These are phyloP conservation scores for Eucera pruinosa DNA, from an alignment of 2,888 invertebrate genomes.

Conservation along the genomic window DNA sequence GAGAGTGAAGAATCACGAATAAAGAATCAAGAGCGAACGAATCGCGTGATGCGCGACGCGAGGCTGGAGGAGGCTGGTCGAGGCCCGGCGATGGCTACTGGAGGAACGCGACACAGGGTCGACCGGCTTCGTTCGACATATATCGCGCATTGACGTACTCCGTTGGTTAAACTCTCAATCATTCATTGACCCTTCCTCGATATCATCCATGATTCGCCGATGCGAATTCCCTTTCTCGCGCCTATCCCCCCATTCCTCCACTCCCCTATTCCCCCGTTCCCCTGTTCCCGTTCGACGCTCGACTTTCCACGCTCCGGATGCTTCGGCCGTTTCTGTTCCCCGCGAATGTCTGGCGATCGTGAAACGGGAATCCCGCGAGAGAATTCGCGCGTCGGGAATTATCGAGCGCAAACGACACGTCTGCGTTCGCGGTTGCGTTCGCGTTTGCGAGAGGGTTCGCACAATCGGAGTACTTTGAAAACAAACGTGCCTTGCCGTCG, in stretches of 20 bases:
- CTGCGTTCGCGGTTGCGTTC: no score
- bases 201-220: conserved; percentile 8
- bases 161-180: conserved; percentile 72
- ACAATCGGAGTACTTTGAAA: conserved; percentile 41
- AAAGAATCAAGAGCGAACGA: conserved; percentile 8
- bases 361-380: no score
- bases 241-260: no score
- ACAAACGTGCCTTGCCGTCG: conserved; percentile 56
- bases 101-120: conserved; percentile 52
- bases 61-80: conserved; percentile 20
- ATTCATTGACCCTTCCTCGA: conserved; percentile 69
- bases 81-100: conserved; percentile 11
- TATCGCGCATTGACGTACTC: conserved; percentile 76
- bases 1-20: no score
- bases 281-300: no score
- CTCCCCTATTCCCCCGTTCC: no score
- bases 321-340: no score
- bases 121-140: conserved; percentile 52
- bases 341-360: no score
- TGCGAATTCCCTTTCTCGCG: neutral
- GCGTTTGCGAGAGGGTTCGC: conserved; percentile 1
- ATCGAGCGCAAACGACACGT: neutral
- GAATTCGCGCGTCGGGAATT: neutral
- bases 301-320: no score
- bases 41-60: conserved; percentile 10